Evolutionary conservation across 2,888 invertebrate genomes (phyloP).

Genomic region (Acronicta leporina): DNA sequence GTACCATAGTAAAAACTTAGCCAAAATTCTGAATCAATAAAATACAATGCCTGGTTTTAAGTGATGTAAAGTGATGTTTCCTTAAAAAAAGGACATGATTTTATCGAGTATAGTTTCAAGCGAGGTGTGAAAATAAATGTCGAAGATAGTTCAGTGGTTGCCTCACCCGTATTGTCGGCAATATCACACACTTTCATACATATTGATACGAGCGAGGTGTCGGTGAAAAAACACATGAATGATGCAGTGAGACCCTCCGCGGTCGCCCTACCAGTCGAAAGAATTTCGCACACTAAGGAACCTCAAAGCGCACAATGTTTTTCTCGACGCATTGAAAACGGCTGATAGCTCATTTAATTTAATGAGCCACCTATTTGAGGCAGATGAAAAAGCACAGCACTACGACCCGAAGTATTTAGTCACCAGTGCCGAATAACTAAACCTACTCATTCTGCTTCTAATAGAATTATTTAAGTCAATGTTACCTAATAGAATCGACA

Average conservation of each 20-base stretch:
- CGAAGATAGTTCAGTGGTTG: constrained; percentile 36
- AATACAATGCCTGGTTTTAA: background rate
- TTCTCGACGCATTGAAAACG: constrained; percentile 76
- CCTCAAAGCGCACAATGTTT: constrained; percentile 78
- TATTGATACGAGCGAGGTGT: constrained; percentile 86
- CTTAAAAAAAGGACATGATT: constrained; percentile 21
- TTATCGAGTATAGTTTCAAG: constrained; percentile 13
- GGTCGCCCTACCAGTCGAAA: constrained; percentile 80
- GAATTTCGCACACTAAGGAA: constrained; percentile 83
- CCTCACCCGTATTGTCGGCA: constrained; percentile 66
- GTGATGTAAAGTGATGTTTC: constrained; percentile 10
- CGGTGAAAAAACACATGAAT: constrained; percentile 86
- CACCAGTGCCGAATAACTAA: constrained; percentile 21
- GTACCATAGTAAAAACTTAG: background rate
- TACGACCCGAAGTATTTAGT: constrained; percentile 42
- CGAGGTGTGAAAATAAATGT: constrained; percentile 53
- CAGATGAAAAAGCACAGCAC: constrained; percentile 35
- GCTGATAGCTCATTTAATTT: constrained; percentile 86
- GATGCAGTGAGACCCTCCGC: constrained; percentile 85
- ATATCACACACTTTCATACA: constrained; percentile 81
- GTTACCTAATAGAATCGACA: constrained; percentile 31
- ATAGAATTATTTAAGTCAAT: constrained; percentile 28
- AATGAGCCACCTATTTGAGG: constrained; percentile 73
- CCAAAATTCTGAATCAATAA: background rate
- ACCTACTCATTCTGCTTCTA: constrained; percentile 3